These are phyloP conservation scores for Labeo rohita DNA, from an alignment of 2,113 vertebrate genomes.

Conservation along the genomic window DNA sequence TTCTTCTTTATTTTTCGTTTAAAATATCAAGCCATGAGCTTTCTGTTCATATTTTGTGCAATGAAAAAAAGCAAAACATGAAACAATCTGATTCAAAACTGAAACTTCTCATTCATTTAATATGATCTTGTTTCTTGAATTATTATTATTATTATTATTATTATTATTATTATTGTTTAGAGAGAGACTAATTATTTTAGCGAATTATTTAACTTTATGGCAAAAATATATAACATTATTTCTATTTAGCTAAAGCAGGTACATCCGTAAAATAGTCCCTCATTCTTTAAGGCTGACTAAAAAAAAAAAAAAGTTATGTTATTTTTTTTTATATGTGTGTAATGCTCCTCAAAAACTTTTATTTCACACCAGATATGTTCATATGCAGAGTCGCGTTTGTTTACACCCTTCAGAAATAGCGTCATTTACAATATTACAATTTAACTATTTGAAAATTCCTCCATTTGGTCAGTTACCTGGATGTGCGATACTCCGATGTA, in stretches of 20 bases:
- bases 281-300: background rate
- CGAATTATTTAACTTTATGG: too few species aligned
- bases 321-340: background rate
- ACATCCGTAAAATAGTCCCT: background rate
- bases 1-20: background rate
- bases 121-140: background rate
- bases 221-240: too few species aligned
- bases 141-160: too few species aligned
- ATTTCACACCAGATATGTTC: background rate
- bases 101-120: conserved; percentile 1
- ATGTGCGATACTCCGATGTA: too few species aligned
- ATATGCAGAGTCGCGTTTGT: too few species aligned
- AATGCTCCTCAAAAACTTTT: background rate
- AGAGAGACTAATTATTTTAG: background rate
- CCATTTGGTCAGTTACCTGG: too few species aligned
- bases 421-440: background rate
- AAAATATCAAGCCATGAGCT: conserved; percentile 16
- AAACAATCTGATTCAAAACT: background rate
- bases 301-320: background rate
- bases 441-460: background rate
- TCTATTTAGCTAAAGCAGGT: background rate
- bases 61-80: background rate
- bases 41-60: conserved; percentile 1
- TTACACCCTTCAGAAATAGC: background rate
- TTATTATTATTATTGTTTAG: background rate